Evolutionary conservation across 1,140 invertebrate species (phyloP).

Genomic region (Drosophila takahashii): DNA sequence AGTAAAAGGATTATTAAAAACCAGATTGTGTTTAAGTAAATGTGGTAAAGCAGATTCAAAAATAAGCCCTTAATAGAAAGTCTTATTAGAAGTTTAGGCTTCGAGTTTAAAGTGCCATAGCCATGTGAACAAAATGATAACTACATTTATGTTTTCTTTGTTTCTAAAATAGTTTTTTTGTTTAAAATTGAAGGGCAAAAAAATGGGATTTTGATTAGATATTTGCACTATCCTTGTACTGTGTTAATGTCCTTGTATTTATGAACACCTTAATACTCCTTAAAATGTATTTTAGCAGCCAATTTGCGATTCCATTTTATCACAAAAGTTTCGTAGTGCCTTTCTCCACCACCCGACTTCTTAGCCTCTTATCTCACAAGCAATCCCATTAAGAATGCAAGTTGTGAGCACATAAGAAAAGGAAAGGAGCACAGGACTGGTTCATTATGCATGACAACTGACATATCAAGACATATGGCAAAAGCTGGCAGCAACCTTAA

Average conservation of each 20-base stretch:
- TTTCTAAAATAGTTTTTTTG: too few species aligned
- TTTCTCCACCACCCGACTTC: slow-evolving; percentile 4
- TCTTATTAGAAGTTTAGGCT: too few species aligned
- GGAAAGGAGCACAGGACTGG: slow-evolving; percentile 4
- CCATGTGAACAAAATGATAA: too few species aligned
- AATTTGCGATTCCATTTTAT: slow-evolving; percentile 48
- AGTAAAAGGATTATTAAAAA: not conserved
- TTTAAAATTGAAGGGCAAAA: too few species aligned
- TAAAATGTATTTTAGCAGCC: slow-evolving; percentile 21
- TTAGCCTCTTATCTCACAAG: slow-evolving; percentile 31
- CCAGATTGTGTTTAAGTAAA: not conserved
- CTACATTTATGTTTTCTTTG: too few species aligned
- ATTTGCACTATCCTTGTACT: too few species aligned
- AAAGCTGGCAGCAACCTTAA: slow-evolving; percentile 36
- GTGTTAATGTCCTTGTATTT: not conserved
- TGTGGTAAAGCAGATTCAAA: not conserved
- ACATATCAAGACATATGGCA: slow-evolving; percentile 73
- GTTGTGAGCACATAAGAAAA: slow-evolving; percentile 30
- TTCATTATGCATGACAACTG: slow-evolving; percentile 76
- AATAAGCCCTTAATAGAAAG: too few species aligned
- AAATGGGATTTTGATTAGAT: not conserved
- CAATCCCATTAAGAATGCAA: slow-evolving; percentile 59
- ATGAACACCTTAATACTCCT: not conserved
- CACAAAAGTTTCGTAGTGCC: slow-evolving; percentile 5
- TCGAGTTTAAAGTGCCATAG: too few species aligned